Percentiles rank a stretch among this genome's conserved stretches.
These are phyloP conservation scores for Scaptomyza tumidula DNA, from an alignment of 2,888 invertebrate genomes.

Conservation along the genomic window DNA sequence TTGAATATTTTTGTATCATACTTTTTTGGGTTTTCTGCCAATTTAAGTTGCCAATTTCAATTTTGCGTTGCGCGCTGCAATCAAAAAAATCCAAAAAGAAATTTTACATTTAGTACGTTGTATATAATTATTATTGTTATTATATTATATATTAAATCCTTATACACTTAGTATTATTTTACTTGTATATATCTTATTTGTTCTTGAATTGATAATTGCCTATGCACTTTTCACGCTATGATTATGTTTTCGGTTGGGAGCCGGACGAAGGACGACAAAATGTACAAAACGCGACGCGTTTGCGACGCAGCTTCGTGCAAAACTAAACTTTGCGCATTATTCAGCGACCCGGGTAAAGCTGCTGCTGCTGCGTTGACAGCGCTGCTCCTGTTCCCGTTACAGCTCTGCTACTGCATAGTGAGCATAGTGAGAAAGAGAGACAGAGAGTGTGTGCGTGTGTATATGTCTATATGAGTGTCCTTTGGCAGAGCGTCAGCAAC, in stretches of 20 bases:
- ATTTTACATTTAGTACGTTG: conserved; percentile 6
- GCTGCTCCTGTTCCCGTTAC: conserved; percentile 21
- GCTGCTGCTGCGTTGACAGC: conserved; percentile 19
- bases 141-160: too few species aligned
- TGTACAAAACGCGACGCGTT: conserved; percentile 56
- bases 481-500: conserved; percentile 32
- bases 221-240: conserved; percentile 27
- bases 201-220: conserved; percentile 1
- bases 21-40: conserved; percentile 64
- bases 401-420: conserved; percentile 24
- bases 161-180: conserved; percentile 1
- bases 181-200: neutral
- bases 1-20: conserved; percentile 68
- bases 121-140: neutral
- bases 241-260: neutral
- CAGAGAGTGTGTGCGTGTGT: conserved; percentile 3
- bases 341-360: conserved; percentile 75
- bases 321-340: conserved; percentile 82
- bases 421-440: conserved; percentile 4
- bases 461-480: conserved; percentile 12
- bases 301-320: conserved; percentile 74
- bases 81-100: conserved; percentile 17
- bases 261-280: conserved; percentile 16
- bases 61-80: conserved; percentile 65
- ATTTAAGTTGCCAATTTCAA: conserved; percentile 38